Base-by-base conservation (phyloP, 2,797 vertebrate genomes). In the Phoebastria nigripes region DNA sequence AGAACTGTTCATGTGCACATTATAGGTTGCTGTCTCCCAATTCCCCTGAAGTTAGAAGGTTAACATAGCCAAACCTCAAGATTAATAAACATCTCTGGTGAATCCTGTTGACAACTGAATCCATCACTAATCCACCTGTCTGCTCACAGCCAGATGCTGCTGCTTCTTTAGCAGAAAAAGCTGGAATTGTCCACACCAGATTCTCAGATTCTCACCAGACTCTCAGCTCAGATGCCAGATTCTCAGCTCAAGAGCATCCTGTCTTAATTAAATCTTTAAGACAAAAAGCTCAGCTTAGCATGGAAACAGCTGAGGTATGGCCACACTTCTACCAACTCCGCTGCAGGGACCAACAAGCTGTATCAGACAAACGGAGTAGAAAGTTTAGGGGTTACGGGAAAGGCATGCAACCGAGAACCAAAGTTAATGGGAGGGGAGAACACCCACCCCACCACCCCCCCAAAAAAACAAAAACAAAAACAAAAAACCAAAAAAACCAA, bases 81-180 rank as follows among this genome's bases (percentile, higher is more conserved):
- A 82, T 29, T 63, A 93, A 90, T 29, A 78, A 69, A 95, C 29
- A 39, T 31, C 81, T 87, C 73, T 72, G 44, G 28, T 66, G 94
- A 95, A 90, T 79, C 66, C 90, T 66, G 58, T 46, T 95, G 90
- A 95, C 90, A 93, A 54, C 24, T 54, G 85, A 94, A 95, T 67
- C 85, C 37, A 81, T 54, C 66, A 46, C 51, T 82, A 92, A 96
- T 84, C 39, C 74, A 95, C 86, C 62, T 89, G 41, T 63, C 67
- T 35, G 26, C 46, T 86, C 52, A 41, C n/a, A 87, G 74, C 4
- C 94, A 97, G 73, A 92, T 89, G 76, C 55, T 93, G 33, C 51
- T 39, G 24, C 25, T 87, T 21, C 70, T 76, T 90, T 21, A 87
- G 37, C 37, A 89, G 66, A 77, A 85, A 73, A 82, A 80, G 44